phyloP scores from a whole-genome alignment of 2,797 vertebrate genomes.

The Oceanodroma leucorhoa region DNA sequence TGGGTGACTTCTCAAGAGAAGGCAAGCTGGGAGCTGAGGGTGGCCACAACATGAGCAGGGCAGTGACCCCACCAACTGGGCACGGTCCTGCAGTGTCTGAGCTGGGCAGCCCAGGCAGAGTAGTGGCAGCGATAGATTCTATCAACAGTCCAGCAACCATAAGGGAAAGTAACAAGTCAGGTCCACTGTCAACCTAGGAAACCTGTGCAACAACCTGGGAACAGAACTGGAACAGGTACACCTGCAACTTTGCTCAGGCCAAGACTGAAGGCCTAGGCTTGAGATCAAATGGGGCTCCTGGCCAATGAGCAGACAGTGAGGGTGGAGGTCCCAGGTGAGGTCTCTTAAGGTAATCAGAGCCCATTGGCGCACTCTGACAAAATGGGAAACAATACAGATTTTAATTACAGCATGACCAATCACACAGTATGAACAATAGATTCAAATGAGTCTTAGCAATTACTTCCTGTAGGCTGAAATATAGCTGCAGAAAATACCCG shows the following conservation, averaged over 20 bases:
- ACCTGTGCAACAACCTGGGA: neutral
- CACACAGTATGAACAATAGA: neutral
- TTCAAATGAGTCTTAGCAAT: neutral
- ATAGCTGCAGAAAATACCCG: neutral
- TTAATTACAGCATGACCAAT: constrained; percentile 10
- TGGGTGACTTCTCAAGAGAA: neutral
- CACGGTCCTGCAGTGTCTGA: neutral
- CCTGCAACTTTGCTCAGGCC: neutral
- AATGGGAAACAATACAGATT: neutral
- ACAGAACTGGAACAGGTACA: neutral
- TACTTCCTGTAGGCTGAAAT: constrained; percentile 15
- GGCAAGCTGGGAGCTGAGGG: neutral
- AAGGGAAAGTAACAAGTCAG: neutral
- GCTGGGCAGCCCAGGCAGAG: neutral
- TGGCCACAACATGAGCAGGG: neutral
- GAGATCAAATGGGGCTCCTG: neutral
- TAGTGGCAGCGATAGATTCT: neutral
- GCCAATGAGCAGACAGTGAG: neutral
- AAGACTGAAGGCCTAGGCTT: neutral
- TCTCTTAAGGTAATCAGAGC: neutral
- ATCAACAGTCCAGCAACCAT: neutral
- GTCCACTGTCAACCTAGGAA: neutral
- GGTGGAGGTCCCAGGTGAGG: neutral
- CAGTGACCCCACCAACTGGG: accelerated
- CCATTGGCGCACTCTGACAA: neutral